A percentile compares a stretch with the other conserved stretches of the same genome.
Conservation (phyloP, 1,140 invertebrate genomes). For the Tetraneura akinire region DNA sequence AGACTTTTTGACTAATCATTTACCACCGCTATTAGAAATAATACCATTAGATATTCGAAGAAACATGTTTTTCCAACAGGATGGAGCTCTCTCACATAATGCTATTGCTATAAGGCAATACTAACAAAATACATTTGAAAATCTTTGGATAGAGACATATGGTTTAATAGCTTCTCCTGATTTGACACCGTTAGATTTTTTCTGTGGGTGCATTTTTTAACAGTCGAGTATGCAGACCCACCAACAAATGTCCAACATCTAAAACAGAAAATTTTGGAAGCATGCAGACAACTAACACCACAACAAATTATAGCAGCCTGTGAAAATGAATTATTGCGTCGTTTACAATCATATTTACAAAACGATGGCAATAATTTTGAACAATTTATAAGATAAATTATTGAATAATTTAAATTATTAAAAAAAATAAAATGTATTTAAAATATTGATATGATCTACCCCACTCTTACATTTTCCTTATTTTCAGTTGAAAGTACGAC, state of each 20-base stretch:
- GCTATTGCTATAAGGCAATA: constrained; percentile 50
- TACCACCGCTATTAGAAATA: constrained; percentile 4
- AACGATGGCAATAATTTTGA: neutral
- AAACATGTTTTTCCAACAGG: constrained; percentile 52
- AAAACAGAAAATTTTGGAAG: neutral
- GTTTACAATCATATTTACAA: neutral
- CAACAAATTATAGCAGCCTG: neutral
- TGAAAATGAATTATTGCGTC: neutral
- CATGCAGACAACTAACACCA: neutral
- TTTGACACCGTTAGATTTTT: neutral
- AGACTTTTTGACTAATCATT: constrained; percentile 50
- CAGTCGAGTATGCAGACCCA: neutral
- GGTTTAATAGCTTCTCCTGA: constrained; percentile 52
- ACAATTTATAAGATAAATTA: neutral
- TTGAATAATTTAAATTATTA: too few relatives aligned
- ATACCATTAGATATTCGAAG: neutral
- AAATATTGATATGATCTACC: too few relatives aligned
- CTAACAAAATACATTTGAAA: constrained; percentile 9
- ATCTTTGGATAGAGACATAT: constrained; percentile 56
- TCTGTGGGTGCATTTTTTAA: neutral
- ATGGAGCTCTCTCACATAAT: too few relatives aligned
- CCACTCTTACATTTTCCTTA: too few relatives aligned
- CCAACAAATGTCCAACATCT: neutral
- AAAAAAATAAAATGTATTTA: too few relatives aligned
- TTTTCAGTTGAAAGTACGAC: too few relatives aligned